phyloP scores from a whole-genome alignment of 2,888 invertebrate species.

The Tineola bisselliella region DNA sequence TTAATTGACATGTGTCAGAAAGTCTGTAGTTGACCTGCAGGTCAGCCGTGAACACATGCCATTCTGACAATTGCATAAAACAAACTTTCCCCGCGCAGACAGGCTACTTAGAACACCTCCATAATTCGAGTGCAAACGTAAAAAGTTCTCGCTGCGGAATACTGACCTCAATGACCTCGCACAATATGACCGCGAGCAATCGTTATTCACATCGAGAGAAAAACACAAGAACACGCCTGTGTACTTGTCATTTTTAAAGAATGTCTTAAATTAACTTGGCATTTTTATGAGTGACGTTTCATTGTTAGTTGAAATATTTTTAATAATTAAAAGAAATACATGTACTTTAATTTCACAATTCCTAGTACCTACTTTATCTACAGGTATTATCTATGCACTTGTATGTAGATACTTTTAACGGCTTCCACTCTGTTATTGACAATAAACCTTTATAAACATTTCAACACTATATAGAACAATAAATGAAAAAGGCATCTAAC shows the following conservation, averaged over 20 bases:
- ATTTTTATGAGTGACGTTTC: slow-evolving; percentile 1
- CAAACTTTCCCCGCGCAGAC: slow-evolving; percentile 42
- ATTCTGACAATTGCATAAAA: slow-evolving; percentile 33
- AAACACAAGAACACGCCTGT: slow-evolving; percentile 4
- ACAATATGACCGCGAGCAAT: slow-evolving; percentile 12
- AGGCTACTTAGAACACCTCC: slow-evolving; percentile 14
- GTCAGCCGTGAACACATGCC: slow-evolving; percentile 59
- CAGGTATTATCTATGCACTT: neutral
- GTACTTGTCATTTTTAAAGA: slow-evolving; percentile 11
- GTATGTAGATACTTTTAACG: too few species aligned
- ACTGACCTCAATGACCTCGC: slow-evolving; percentile 7
- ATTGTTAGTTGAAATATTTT: neutral
- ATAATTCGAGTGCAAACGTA: slow-evolving; percentile 3
- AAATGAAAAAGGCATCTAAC: neutral
- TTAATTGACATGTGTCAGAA: slow-evolving; percentile 68
- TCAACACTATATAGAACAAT: neutral
- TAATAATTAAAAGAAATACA: neutral
- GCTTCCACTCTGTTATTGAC: too few species aligned
- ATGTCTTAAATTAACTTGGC: slow-evolving; percentile 12
- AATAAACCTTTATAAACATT: too few species aligned
- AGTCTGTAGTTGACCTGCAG: slow-evolving; percentile 55
- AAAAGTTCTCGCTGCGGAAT: slow-evolving; percentile 7
- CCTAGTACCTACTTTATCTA: neutral
- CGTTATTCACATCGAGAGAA: slow-evolving; percentile 1
- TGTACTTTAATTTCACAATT: neutral